phyloP scores from a whole-genome alignment of 1,140 invertebrate genomes.

The Heliconius nattereri region DNA sequence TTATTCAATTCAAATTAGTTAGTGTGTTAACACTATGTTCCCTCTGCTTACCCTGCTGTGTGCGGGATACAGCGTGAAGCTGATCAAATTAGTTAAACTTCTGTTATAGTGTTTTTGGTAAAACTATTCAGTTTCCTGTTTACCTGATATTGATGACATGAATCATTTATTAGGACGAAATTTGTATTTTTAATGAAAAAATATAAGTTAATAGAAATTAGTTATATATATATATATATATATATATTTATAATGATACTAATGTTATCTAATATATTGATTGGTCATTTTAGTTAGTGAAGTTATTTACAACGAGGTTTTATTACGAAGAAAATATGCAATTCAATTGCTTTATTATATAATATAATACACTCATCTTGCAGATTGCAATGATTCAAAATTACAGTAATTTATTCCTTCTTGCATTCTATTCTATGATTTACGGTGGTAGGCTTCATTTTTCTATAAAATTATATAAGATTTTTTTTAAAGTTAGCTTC shows the following conservation, averaged over 20 bases:
- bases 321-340: conserved; percentile 6
- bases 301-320: neutral
- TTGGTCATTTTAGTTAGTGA: neutral
- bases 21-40: no score
- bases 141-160: no score
- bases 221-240: no score
- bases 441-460: neutral
- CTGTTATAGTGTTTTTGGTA: no score
- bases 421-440: conserved; percentile 16
- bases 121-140: no score
- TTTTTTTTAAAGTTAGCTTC: neutral
- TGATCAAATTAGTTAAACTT: no score
- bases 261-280: neutral
- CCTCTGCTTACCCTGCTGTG: no score
- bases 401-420: conserved; percentile 23
- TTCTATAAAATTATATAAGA: neutral
- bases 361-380: conserved; percentile 10
- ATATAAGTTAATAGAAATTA: no score
- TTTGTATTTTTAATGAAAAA: no score
- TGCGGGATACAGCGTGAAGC: no score
- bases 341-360: conserved; percentile 24
- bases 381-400: conserved; percentile 14
- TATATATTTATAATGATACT: neutral
- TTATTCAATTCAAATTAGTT: conserved; percentile 3
- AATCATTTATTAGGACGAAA: no score